These are phyloP conservation scores for Oscheius sp. DNA, from an alignment of 2,888 invertebrate species.

Conservation along the genomic window DNA sequence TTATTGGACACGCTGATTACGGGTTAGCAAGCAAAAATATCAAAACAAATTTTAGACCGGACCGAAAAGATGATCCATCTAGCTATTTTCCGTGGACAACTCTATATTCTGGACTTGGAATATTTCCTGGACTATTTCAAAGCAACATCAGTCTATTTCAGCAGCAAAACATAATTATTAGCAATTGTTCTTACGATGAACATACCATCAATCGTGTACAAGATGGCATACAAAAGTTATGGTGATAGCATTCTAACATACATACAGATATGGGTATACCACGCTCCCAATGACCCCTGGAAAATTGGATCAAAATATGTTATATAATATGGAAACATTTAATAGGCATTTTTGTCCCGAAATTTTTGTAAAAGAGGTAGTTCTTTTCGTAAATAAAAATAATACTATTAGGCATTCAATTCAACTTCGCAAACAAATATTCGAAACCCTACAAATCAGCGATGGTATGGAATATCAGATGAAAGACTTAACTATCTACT, in stretches of 20 bases:
- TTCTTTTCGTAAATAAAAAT: background rate
- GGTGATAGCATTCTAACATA: background rate
- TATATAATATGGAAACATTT: constrained; percentile 27
- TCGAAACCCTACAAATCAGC: constrained; percentile 13
- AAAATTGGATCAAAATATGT: constrained; percentile 17
- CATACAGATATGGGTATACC: constrained; percentile 24
- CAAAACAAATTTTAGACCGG: constrained; percentile 9
- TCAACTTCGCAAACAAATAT: constrained; percentile 7
- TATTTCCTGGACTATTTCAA: constrained; percentile 13
- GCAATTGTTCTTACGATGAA: constrained; percentile 14
- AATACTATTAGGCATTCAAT: background rate
- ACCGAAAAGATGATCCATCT: constrained; percentile 23
- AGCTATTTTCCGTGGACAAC: constrained; percentile 24
- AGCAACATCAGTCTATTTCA: background rate
- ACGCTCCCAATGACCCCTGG: constrained; percentile 20
- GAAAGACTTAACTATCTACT: constrained; percentile 23
- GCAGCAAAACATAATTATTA: constrained; percentile 11
- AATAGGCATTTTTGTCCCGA: constrained; percentile 29
- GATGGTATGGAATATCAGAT: constrained; percentile 28
- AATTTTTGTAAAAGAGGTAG: constrained; percentile 25
- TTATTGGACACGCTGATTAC: constrained; percentile 25
- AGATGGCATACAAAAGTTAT: constrained; percentile 9
- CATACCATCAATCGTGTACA: constrained; percentile 19
- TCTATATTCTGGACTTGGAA: constrained; percentile 8
- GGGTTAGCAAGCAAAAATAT: background rate